Evolutionary conservation across 2,113 vertebrate genomes (phyloP), one percentile per base, ranked within the genome.

Genomic region (Anarhynchus alexandrinus): DNA sequence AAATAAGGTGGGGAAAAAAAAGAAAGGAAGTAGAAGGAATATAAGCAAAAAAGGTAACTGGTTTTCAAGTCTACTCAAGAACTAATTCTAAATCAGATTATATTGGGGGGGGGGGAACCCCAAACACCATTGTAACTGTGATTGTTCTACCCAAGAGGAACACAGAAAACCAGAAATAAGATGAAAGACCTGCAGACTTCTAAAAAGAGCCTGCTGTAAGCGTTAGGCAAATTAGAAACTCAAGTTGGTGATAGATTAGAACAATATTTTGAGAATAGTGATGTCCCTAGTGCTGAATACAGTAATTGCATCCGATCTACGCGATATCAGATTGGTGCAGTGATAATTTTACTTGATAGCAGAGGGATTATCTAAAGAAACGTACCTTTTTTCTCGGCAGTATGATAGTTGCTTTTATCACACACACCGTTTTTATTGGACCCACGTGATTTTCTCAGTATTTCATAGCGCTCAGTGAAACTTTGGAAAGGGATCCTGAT

Each of bases 401-500:
- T 62, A 21, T n/a, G 69, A 26, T 42, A 71, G 54, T 8, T 82
- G 55, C 92, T 97, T 88, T 82, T 61, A 11, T 79, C 43, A 15
- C 49, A 30, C 18, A 13, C 15, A 19, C 49, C 64, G 4, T 2
- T 85, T 65, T 51, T 86, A 6, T n/a, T 82, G 40, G 29, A 38
- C 70, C 77, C 88, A 54, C 3, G 3, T 51, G 97, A 89, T 96
- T 90, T 97, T 42, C 95, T 90, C 67, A 99, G 98, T 29, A 99
- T 54, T 58, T 96, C 54, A 0, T 99, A 99, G 55, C 99, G 99
- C 40, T 99, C 98, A 25, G 98, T 32, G 89, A 99, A 99, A 80
- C 97, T 98, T 93, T 72, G 93, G 82, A 99, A 98, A 55, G 99
- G 98, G 96, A 99, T 98, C 96, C 99, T 99, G 95, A 11, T 11